Percentiles rank a stretch among this genome's conserved stretches.
Evolutionary conservation across 2,888 invertebrate genomes (phyloP).

Genomic region (Lasioglossum marginatum): DNA sequence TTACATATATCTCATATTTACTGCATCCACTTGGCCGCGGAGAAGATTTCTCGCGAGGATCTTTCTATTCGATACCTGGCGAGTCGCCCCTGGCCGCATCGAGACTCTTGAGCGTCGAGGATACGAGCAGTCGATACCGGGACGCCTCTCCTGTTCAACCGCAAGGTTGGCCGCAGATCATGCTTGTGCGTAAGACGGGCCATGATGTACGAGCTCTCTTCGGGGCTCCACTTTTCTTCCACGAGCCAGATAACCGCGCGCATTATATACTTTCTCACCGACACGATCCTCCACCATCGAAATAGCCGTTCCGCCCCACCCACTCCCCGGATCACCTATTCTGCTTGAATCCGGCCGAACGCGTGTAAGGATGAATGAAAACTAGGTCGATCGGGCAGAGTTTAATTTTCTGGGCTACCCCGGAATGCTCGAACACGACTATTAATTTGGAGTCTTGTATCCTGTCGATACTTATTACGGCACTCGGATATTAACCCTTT

Average conservation of each 20-base stretch:
- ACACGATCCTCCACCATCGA: neutral
- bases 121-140: neutral
- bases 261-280: neutral
- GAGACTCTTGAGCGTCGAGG: neutral
- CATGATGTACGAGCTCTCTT: constrained; percentile 55
- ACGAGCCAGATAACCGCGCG: neutral
- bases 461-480: neutral
- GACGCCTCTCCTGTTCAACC: neutral
- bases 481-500: neutral
- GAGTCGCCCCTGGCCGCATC: neutral
- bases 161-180: neutral
- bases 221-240: constrained; percentile 39
- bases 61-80: neutral
- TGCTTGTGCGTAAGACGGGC: constrained; percentile 28
- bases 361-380: neutral
- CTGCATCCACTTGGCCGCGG: neutral
- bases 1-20: neutral
- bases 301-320: neutral
- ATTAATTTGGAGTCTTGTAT: neutral
- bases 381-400: neutral
- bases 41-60: neutral
- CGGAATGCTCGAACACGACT: neutral
- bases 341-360: neutral
- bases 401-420: neutral
- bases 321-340: neutral